Percentiles rank a stretch among this genome's conserved stretches.
Conservation (phyloP, 2,888 invertebrate genomes). For the Amblyjoppa fuscipennis region DNA sequence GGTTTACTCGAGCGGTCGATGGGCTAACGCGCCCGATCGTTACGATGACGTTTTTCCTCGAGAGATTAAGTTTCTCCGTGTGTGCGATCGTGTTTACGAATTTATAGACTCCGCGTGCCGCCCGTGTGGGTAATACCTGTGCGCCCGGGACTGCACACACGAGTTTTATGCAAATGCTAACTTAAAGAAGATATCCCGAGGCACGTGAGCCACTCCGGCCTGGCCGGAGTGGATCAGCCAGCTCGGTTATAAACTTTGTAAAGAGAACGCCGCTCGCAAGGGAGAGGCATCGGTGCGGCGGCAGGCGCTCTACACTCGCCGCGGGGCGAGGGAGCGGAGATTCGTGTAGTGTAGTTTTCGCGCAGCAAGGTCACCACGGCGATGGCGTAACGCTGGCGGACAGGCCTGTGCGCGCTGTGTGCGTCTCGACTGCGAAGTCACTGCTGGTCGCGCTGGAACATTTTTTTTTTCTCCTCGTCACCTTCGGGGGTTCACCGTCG, state of each 20-base stretch:
- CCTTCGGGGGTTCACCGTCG: constrained; percentile 55
- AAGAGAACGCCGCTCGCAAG: constrained; percentile 22
- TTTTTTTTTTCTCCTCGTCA: constrained; percentile 38
- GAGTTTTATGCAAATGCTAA: constrained; percentile 64
- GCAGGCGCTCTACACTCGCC: background rate
- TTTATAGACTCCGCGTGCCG: background rate
- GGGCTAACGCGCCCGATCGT: constrained; percentile 67
- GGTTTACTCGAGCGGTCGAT: constrained; percentile 44
- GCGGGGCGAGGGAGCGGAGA: constrained; percentile 8
- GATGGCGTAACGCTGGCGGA: constrained; percentile 59
- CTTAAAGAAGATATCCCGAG: constrained; percentile 69
- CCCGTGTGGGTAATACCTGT: background rate
- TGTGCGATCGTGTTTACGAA: background rate
- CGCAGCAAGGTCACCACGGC: constrained; percentile 61
- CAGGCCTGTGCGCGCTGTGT: constrained; percentile 20
- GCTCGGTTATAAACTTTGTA: constrained; percentile 55
- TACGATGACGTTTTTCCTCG: constrained; percentile 68
- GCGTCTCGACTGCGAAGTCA: background rate
- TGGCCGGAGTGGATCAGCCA: constrained; percentile 21
- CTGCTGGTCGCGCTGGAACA: constrained; percentile 36
- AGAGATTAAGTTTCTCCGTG: constrained; percentile 62
- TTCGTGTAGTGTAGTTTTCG: constrained; percentile 64
- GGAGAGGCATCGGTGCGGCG: constrained; percentile 25
- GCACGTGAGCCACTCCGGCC: constrained; percentile 48
- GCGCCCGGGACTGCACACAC: constrained; percentile 26